Percentiles rank a stretch among this genome's conserved stretches.
Conservation (phyloP, 1,140 invertebrate genomes). For the Drosophila ananassae region DNA sequence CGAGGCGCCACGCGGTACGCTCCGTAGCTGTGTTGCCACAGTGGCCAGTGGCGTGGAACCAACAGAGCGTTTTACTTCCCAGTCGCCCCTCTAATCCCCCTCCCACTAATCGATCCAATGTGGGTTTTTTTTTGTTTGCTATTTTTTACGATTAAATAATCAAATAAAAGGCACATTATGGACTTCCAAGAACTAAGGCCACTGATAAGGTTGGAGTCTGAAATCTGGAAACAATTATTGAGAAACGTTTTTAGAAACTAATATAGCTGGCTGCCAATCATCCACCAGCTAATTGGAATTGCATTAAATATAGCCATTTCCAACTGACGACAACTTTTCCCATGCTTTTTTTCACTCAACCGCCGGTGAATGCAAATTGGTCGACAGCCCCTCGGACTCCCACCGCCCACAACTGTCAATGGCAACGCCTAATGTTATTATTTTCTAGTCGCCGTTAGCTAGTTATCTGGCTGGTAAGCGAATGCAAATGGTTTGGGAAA, state of each 20-base stretch:
- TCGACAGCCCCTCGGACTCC: slow-evolving; percentile 5
- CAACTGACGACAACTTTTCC: slow-evolving; percentile 46
- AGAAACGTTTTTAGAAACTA: no score
- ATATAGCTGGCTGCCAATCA: not conserved
- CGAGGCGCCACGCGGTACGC: slow-evolving; percentile 42
- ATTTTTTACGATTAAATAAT: slow-evolving; percentile 1
- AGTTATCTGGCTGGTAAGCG: slow-evolving; percentile 35
- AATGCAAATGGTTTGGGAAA: slow-evolving; percentile 42
- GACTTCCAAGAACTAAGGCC: no score
- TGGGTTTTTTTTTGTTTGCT: not conserved
- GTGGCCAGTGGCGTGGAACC: slow-evolving; percentile 46
- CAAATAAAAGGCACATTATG: not conserved
- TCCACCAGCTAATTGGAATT: slow-evolving; percentile 14
- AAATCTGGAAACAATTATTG: no score
- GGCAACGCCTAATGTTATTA: slow-evolving; percentile 67
- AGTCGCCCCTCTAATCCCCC: not conserved
- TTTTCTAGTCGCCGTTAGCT: slow-evolving; percentile 53
- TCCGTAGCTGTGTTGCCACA: slow-evolving; percentile 11
- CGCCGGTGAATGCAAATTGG: slow-evolving; percentile 48
- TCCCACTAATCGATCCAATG: not conserved
- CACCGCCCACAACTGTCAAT: slow-evolving; percentile 45
- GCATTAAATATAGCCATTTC: slow-evolving; percentile 28
- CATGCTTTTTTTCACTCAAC: slow-evolving; percentile 35
- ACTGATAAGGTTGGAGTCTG: no score
- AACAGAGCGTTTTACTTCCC: slow-evolving; percentile 36